Conservation (phyloP, 2,113 vertebrate species). For the Miniopterus natalensis region DNA sequence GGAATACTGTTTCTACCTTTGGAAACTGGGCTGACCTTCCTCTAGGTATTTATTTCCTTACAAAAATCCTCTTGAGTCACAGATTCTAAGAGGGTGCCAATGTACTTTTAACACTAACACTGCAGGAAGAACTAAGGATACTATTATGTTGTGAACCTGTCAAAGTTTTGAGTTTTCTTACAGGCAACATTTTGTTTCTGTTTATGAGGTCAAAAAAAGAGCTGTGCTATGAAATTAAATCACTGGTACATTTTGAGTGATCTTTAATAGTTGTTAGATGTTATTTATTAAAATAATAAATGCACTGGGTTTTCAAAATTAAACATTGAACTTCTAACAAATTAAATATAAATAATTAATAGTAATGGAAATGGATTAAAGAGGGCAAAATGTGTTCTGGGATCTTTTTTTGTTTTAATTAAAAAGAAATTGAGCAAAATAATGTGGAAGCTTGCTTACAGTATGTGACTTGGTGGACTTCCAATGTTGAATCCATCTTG, state of each 20-base stretch:
- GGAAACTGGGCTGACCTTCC: neutral
- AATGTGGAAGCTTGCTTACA: neutral
- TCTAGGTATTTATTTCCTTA: neutral
- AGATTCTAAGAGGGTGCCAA: neutral
- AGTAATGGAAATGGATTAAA: conserved; percentile 50
- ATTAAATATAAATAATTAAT: conserved; percentile 66
- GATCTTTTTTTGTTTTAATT: neutral
- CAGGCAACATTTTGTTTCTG: neutral
- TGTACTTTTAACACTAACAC: neutral
- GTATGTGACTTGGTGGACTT: neutral
- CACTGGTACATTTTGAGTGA: neutral
- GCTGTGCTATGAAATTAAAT: conserved; percentile 36
- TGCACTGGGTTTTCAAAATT: neutral
- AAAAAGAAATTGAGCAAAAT: neutral
- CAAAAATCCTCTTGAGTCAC: neutral
- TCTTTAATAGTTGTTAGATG: conserved; percentile 35
- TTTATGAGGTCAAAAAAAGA: neutral
- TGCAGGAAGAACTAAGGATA: neutral
- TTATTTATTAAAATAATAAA: conserved; percentile 59
- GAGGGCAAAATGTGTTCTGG: neutral
- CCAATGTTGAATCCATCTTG: neutral
- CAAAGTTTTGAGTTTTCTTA: neutral
- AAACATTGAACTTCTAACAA: conserved; percentile 48
- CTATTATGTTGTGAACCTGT: neutral
- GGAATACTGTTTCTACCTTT: neutral